Percentiles rank a stretch among this genome's conserved stretches.
phyloP scores from a whole-genome alignment of 2,888 invertebrate genomes.

The Spisula solida region DNA sequence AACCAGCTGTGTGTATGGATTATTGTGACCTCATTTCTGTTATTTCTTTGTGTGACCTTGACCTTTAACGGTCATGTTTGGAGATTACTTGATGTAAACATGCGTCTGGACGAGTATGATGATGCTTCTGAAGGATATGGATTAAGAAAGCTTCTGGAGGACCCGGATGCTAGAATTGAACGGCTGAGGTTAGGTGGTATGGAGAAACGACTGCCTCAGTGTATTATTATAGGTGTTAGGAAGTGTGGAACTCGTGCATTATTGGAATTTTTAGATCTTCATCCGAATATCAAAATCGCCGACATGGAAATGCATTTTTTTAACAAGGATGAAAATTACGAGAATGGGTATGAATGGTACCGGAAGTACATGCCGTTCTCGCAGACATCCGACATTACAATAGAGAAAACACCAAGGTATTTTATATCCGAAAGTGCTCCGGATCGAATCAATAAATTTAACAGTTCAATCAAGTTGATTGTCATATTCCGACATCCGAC shows the following conservation, averaged over 20 bases:
- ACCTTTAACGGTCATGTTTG: slow-evolving; percentile 73
- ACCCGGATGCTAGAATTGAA: slow-evolving; percentile 68
- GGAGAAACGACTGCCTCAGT: slow-evolving; percentile 86
- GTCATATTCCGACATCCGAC: slow-evolving; percentile 98
- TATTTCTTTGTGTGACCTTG: slow-evolving; percentile 72
- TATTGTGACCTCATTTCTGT: slow-evolving; percentile 59
- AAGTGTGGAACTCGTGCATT: slow-evolving; percentile 88
- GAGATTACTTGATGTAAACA: slow-evolving; percentile 68
- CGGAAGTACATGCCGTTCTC: slow-evolving; percentile 95
- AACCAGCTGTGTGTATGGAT: slow-evolving; percentile 69
- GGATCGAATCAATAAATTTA: slow-evolving; percentile 97
- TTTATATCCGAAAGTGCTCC: slow-evolving; percentile 98
- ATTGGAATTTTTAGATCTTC: slow-evolving; percentile 87
- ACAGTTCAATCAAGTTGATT: slow-evolving; percentile 95
- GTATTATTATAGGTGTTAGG: slow-evolving; percentile 88
- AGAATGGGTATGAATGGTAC: slow-evolving; percentile 97
- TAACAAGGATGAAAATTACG: slow-evolving; percentile 94
- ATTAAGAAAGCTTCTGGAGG: slow-evolving; percentile 75
- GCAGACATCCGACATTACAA: slow-evolving; percentile 96
- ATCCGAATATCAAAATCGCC: slow-evolving; percentile 94
- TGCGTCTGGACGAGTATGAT: slow-evolving; percentile 55
- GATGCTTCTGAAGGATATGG: slow-evolving; percentile 67
- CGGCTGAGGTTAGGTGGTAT: slow-evolving; percentile 65
- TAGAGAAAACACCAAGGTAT: slow-evolving; percentile 99
- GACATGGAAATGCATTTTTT: slow-evolving; percentile 99